A percentile compares a stretch with the other conserved stretches of the same genome.
These are phyloP conservation scores for Astyanax mexicanus DNA, from an alignment of 2,797 vertebrate species.

Conservation along the genomic window DNA sequence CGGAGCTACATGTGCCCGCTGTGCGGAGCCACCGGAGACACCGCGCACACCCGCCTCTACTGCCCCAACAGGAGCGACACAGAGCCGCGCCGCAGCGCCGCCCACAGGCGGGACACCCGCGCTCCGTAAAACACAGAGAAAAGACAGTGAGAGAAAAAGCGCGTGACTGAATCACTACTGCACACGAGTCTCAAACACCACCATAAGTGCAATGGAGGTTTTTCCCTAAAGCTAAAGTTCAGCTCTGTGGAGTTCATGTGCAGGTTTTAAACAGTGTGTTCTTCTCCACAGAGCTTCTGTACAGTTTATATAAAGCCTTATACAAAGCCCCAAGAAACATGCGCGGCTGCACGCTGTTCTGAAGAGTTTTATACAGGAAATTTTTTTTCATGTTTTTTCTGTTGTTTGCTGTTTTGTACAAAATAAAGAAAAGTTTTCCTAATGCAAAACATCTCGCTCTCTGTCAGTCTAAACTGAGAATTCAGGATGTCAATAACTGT, in stretches of 20 bases:
- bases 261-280: no score
- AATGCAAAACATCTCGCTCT: background rate
- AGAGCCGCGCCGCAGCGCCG: background rate
- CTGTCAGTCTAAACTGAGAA: no score
- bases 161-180: no score
- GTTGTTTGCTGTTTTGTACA: background rate
- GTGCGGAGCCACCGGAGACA: conserved; percentile 82
- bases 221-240: no score
- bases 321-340: no score
- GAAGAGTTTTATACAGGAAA: no score
- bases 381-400: no score
- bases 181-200: no score
- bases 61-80: conserved; percentile 68
- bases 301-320: background rate
- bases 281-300: background rate
- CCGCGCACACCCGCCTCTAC: conserved; percentile 85
- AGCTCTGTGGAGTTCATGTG: no score
- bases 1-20: conserved; percentile 82
- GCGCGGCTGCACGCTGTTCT: no score
- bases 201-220: no score
- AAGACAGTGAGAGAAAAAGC: background rate
- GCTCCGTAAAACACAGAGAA: background rate
- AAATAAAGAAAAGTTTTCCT: background rate
- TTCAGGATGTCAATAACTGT: no score
- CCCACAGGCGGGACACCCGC: background rate